Evolutionary conservation across 2,888 invertebrate genomes (phyloP), one percentile per base, ranked within the genome.

Genomic region (Protodeltote pygarga): DNA sequence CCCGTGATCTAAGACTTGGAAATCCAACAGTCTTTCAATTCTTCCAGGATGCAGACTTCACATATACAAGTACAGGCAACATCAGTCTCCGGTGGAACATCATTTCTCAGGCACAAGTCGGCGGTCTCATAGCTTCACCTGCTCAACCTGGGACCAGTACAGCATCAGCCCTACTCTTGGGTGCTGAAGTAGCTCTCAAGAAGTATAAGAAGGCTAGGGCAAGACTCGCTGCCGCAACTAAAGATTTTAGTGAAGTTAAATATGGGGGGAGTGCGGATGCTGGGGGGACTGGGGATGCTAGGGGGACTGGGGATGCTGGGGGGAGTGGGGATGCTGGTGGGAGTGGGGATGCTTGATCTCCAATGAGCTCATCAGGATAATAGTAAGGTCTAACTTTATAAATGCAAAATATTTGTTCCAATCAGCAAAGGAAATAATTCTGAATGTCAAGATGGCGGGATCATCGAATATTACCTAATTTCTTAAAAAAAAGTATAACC

Each of bases 141-240:
- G 34, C 62, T 15, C 58, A 49, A 17, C 52, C 58, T 1, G 34
- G 62, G 0, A 52, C 57, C 24, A 60, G 70, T 41, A 63, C 79
- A n/a, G 76, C 77, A 15, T 73, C 81, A 31, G 79, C 76, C 0
- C 41, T 89, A 23, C 64, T 90, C 5, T 49, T 57, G n/a, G 85
- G 86, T 0, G 87, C 89, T 0, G 89, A 87, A 6, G 80, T 80
- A 0, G 89, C 81, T 0, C 46, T 89, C 3, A 62, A 73, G 9
- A 81, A 84, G 62, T 90, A 89, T 39, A 77, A 63, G 32, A 73
- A 64, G 6, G 89, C 89, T 0, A 71, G 82, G 20, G 87, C 82
- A 0, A 74, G 80, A 1, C 65, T 90, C 0, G 84, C 80, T 0
- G 83, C 79, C 0, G 89, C 87, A 8, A 85, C 87, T 0, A 76